Evolutionary conservation across 2,113 vertebrate genomes (phyloP).

Genomic region (Lynx canadensis): DNA sequence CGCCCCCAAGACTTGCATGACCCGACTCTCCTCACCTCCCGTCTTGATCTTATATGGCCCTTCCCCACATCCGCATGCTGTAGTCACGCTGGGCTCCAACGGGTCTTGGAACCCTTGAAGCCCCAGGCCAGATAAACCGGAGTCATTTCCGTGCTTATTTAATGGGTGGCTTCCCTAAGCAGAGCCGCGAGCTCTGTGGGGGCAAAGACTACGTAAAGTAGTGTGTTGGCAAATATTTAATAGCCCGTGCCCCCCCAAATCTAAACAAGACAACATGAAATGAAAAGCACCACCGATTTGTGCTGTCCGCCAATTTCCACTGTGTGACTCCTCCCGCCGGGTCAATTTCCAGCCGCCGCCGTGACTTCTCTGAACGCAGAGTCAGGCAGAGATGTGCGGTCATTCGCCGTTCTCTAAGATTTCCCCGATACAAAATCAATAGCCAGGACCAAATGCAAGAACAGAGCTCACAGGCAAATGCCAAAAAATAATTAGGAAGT

Average conservation of each 20-base stretch:
- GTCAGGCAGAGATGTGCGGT: neutral
- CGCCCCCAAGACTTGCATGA: neutral
- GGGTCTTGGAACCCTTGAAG: neutral
- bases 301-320: neutral
- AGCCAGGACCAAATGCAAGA: neutral
- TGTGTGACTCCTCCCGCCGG: neutral
- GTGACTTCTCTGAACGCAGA: rapidly evolving
- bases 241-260: neutral
- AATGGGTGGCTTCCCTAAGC: neutral
- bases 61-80: rapidly evolving
- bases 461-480: neutral
- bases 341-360: neutral
- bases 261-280: neutral
- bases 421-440: neutral
- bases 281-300: neutral
- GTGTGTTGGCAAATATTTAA: neutral
- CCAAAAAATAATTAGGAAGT: neutral
- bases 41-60: neutral
- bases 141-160: neutral
- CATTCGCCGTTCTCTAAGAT: rapidly evolving
- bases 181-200: neutral
- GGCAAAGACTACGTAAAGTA: neutral
- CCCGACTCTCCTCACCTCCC: neutral
- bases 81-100: neutral
- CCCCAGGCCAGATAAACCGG: neutral